phyloP scores from a whole-genome alignment of 2,113 vertebrate genomes.

The Albula glossodonta region DNA sequence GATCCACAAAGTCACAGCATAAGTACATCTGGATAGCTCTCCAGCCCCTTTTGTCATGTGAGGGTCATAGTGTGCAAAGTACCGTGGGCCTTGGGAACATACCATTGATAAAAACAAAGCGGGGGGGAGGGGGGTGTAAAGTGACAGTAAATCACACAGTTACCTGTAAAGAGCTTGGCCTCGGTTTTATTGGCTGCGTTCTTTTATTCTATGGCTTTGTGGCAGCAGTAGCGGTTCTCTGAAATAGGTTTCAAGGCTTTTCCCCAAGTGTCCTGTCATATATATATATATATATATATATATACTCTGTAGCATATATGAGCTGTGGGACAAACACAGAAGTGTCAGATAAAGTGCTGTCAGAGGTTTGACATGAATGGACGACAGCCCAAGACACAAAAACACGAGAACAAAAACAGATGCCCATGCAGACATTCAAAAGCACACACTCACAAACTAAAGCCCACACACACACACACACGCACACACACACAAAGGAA shows the following conservation, averaged over 20 bases:
- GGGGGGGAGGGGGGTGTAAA: too few species aligned
- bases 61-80: too few species aligned
- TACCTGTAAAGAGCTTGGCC: background rate
- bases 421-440: background rate
- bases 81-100: background rate
- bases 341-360: too few species aligned
- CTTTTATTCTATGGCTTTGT: background rate
- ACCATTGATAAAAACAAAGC: background rate
- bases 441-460: background rate
- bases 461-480: too few species aligned
- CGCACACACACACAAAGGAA: background rate
- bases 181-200: slow-evolving; percentile 17
- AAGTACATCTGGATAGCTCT: too few species aligned
- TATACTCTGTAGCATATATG: too few species aligned
- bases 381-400: background rate
- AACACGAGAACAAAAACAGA: too few species aligned
- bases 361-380: background rate
- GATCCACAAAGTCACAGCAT: too few species aligned
- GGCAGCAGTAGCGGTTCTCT: background rate
- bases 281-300: too few species aligned
- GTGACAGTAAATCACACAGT: background rate
- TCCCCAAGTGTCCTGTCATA: background rate
- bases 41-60: too few species aligned
- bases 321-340: too few species aligned
- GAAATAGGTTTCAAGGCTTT: slow-evolving; percentile 13